Evolutionary conservation across 2,113 vertebrate genomes (phyloP), one percentile per base, ranked within the genome.

Genomic region (Taxidea taxus): DNA sequence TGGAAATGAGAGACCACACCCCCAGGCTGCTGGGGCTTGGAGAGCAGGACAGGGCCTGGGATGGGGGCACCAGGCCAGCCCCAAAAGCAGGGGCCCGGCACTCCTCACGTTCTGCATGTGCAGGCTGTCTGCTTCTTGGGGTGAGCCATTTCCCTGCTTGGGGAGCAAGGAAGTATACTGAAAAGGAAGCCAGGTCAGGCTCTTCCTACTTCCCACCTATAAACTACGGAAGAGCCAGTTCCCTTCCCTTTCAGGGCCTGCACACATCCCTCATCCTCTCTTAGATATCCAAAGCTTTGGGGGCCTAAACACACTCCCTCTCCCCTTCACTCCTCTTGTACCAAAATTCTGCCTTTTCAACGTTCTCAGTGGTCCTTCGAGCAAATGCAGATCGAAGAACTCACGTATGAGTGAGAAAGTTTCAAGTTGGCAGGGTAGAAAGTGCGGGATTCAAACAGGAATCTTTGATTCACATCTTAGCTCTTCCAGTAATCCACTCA

Each of bases 281-380:
- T 92, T 47, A 56, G 39, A 39, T 1, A 49, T 2, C 88, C 90
- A 68, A 21, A 56, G 72, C 47, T 68, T 68, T 78, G 58, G 44
- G n/a, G 74, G 6, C 39, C 80, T 9, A n/a, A 66, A 7, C 62
- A 34, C 29, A 29, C 62, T 6, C 29, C 29, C 60, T 4, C 60
- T 1, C 20, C 82, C 34, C 54, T 64, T 34, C 29, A 15, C 20
- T 85, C 68, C 27, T 85, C 1, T 29, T 31, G 64, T 56, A 44
- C 85, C 74, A 29, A 27, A 91, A 88, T 83, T 87, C 58, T 78
- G 49, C 81, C 68, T 96, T 82, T 64, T 31, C n/a, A 42, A 37
- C 44, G 29, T 64, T 80, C 39, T 74, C 77, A 9, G 47, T 86
- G 47, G 42, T 72, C 80, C 77, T 82, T n/a, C 49, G 86, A 91